Conservation (phyloP, 2,797 vertebrate genomes). For the Aulostomus chinensis region DNA sequence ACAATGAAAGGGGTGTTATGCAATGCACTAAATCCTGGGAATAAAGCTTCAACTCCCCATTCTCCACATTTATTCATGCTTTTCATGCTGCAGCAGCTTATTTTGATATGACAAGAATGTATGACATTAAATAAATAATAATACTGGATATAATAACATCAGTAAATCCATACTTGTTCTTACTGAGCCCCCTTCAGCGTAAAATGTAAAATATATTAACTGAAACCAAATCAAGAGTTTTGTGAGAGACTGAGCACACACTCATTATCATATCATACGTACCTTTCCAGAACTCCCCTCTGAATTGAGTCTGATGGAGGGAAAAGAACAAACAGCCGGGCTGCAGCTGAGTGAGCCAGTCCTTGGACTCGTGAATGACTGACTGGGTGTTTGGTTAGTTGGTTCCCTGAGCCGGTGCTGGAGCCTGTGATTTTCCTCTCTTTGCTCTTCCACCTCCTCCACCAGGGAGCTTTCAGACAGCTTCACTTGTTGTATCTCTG, state of each 20-base stretch:
- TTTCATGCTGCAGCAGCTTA: conserved; percentile 3
- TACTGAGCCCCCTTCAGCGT: no score
- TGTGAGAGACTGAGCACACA: no score
- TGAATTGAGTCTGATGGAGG: conserved; percentile 11
- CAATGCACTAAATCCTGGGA: conserved; percentile 12
- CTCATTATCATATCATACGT: no score
- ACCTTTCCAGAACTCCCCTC: conserved; percentile 42
- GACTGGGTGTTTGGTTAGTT: conserved; percentile 34
- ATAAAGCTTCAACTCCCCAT: not conserved
- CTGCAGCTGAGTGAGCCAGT: not conserved
- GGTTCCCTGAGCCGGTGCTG: conserved; percentile 36
- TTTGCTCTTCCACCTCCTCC: conserved; percentile 75
- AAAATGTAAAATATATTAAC: no score
- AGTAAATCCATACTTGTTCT: no score
- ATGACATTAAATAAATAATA: conserved; percentile 2
- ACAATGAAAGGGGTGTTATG: not conserved
- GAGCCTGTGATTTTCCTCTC: conserved; percentile 74
- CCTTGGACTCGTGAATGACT: not conserved
- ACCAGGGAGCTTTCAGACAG: conserved; percentile 72
- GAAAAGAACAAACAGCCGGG: conserved; percentile 6
- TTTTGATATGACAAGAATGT: conserved; percentile 1
- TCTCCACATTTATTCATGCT: not conserved
- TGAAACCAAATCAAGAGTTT: no score
- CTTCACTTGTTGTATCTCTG: conserved; percentile 61
- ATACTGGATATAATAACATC: no score